Evolutionary conservation across 2,113 vertebrate genomes (phyloP).

Genomic region (Tamias sibiricus): DNA sequence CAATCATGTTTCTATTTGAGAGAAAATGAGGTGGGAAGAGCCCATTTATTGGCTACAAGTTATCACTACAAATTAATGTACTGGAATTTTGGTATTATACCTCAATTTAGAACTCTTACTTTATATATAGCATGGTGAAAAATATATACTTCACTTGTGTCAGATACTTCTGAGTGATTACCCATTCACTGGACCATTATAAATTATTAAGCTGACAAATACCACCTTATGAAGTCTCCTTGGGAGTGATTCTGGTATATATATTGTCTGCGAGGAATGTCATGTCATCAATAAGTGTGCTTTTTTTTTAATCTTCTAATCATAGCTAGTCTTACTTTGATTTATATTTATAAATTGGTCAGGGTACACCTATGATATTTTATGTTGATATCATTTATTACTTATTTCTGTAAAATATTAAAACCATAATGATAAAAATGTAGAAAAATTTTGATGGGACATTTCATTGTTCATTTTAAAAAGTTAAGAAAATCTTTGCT

Average conservation of each 20-base stretch:
- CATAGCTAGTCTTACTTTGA: not conserved
- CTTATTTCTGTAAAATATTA: slow-evolving; percentile 13
- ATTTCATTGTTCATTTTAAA: not conserved
- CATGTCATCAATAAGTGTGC: not conserved
- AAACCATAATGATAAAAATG: not conserved
- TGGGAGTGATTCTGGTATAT: not conserved
- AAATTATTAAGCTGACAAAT: not conserved
- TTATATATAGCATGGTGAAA: not conserved
- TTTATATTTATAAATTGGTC: not conserved
- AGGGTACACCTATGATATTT: not conserved
- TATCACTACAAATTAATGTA: not conserved
- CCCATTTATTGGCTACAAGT: not conserved
- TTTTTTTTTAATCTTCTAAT: not conserved
- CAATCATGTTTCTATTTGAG: not conserved
- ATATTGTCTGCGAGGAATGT: not conserved
- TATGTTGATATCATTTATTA: not conserved
- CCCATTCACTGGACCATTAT: not conserved
- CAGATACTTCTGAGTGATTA: not conserved
- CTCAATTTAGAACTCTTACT: not conserved
- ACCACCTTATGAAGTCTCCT: not conserved
- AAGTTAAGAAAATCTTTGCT: not conserved
- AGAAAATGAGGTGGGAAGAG: not conserved
- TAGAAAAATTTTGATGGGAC: not conserved
- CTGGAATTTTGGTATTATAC: not conserved
- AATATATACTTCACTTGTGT: not conserved